Base-by-base conservation (phyloP, 1,140 invertebrate genomes). In the Papilio dardanus region DNA sequence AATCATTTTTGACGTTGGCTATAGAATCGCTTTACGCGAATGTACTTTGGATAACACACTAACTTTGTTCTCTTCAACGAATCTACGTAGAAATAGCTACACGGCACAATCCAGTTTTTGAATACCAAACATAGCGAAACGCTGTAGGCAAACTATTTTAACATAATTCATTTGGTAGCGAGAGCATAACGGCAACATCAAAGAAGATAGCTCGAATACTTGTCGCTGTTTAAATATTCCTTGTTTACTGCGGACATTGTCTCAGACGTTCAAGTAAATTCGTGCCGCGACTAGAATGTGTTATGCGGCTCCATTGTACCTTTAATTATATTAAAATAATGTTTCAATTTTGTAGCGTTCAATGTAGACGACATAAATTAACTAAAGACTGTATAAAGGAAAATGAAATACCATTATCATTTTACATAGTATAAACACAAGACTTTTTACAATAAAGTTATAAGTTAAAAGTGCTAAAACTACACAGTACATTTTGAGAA, bases 191-290 rank as follows among this genome's bases (percentile, higher is more conserved):
- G 54, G 54, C 54, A 62, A 62, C 54, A 62, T 62, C 54, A 62
- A 62, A 62, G 54, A 62, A 62, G 54, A 62, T 62, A 14, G 24
- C 24, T 62, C 4, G 24, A 62, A 62, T 62, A 62, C 8, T 62
- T 62, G 54, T 28, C 54, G 54, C 54, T 62, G 54, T 28, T 62
- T 62, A 62, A 62, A 62, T 62, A 62, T 62, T 62, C 54, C 54
- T 62, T 62, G 54, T 62, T 62, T 62, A 62, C 54, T 62, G 54
- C 54, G 54, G 54, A 62, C 54, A 28, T 62, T 62, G 54, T 62
- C 54, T 62, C 54, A 62, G 54, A 62, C 54, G 54, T 62, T 62
- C 10, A 62, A 28, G 10, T 62, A 62, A 62, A 62, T 62, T 62
- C 54, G 54, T 28, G 54, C 24, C 24, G 30, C 24, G 24, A 62